These are phyloP conservation scores for Onychomys arenicola DNA, from an alignment of 2,797 vertebrate genomes.

Conservation along the genomic window DNA sequence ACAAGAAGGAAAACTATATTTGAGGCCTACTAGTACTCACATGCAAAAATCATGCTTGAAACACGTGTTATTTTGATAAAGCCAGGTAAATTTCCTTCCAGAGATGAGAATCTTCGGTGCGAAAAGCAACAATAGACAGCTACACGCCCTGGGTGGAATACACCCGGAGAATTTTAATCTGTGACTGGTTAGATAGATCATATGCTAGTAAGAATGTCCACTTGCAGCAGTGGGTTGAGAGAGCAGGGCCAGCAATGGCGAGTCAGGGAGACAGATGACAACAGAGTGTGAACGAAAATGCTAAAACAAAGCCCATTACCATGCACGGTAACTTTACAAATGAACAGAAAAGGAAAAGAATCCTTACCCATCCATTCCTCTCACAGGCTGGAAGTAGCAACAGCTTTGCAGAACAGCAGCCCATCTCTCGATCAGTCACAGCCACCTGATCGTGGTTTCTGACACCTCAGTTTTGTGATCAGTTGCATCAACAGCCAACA, in stretches of 20 bases:
- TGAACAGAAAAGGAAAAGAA: background rate
- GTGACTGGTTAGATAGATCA: background rate
- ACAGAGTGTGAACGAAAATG: background rate
- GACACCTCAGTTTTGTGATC: background rate
- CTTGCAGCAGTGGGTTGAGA: background rate
- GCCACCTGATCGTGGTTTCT: background rate
- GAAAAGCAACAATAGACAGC: background rate
- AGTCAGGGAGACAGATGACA: background rate
- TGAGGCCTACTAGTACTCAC: background rate
- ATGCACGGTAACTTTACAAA: background rate
- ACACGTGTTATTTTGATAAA: background rate
- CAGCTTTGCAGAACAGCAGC: background rate
- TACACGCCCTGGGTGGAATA: background rate
- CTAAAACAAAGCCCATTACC: background rate
- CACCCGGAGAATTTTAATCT: background rate
- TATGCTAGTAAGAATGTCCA: background rate
- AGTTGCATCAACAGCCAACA: conserved; percentile 8
- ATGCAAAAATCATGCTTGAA: background rate
- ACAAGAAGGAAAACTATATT: background rate
- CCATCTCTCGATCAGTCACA: background rate
- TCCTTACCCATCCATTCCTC: background rate
- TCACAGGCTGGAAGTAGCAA: background rate
- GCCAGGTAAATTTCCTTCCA: background rate
- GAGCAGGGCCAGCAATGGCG: background rate
- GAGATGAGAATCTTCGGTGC: background rate